Evolutionary conservation across 2,113 vertebrate species (phyloP), one percentile per base, ranked within the genome.

Genomic region (Chroicocephalus ridibundus): DNA sequence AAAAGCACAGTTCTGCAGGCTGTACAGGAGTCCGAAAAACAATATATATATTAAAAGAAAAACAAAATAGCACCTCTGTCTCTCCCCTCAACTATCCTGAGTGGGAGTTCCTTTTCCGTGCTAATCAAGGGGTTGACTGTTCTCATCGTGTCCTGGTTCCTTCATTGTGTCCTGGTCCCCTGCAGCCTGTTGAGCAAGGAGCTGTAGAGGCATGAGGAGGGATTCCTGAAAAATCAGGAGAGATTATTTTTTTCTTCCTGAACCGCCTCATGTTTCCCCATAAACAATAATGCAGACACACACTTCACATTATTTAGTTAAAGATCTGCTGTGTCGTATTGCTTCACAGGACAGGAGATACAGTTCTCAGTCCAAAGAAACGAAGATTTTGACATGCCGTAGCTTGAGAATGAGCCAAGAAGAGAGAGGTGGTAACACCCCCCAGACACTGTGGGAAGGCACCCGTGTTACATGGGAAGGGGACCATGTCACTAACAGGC

Each of bases 401-500:
- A 32, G 46, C 14, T 27, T 58, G 47, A 47, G 32, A 47, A 51
- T 62, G 79, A 32, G 54, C 26, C 38, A 5, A 55, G 61, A 29
- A 62, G 52, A 58, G 44, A 31, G 75, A 60, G 21, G 38, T 64
- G 65, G 1, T 8, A 12, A 60, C n/a, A 8, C 4, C 10, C 4
- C 9, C 36, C 54, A 40, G 61, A 61, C 9, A 7, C 66, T 25
- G 2, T 1, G 34, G 36, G 51, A 64, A 49, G 29, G 42, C 18
- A 27, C 38, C 52, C 38, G 0, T 17, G 7, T 15, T 20, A 3
- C 20, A 13, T 21, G 38, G 62, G 57, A 29, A 15, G 27, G 38
- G 34, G 9, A 31, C 49, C 15, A 32, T 5, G 20, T 21, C 69
- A 26, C 46, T n/a, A 16, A 0, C 12, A 2, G 22, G 38, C 8